Evolutionary conservation across 1,140 invertebrate species (phyloP).

Genomic region (Drosophila rhopaloa): DNA sequence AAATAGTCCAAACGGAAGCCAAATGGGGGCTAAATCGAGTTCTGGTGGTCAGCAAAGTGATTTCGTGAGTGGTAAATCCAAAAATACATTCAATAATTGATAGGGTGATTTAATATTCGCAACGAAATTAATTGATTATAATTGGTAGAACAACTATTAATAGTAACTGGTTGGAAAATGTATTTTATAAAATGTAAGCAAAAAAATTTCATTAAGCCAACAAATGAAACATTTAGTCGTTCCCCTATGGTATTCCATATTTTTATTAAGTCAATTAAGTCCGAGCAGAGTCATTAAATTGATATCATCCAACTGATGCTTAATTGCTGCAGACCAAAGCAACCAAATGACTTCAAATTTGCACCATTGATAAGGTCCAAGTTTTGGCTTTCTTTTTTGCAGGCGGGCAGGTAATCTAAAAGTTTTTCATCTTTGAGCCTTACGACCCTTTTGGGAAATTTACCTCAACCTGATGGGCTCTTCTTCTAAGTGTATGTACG

Average conservation of each 20-base stretch:
- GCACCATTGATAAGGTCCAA: slow-evolving; percentile 33
- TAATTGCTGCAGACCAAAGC: slow-evolving; percentile 23
- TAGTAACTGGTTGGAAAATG: too few relatives aligned
- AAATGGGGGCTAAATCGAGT: slow-evolving; percentile 28
- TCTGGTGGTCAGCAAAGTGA: slow-evolving; percentile 38
- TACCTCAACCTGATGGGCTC: slow-evolving; percentile 22
- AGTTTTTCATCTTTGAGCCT: slow-evolving; percentile 60
- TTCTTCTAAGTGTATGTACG: slow-evolving; percentile 3
- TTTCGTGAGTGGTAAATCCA: slow-evolving; percentile 26
- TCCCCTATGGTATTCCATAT: too few relatives aligned
- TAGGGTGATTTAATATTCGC: slow-evolving; percentile 3
- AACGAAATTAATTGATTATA: slow-evolving; percentile 6
- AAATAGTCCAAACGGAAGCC: slow-evolving; percentile 25
- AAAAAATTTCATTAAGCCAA: too few relatives aligned
- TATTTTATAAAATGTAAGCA: too few relatives aligned
- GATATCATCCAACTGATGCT: slow-evolving; percentile 38
- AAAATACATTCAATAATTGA: slow-evolving; percentile 18
- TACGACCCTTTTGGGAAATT: slow-evolving; percentile 57
- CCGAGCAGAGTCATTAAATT: slow-evolving; percentile 23
- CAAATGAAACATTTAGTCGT: too few relatives aligned
- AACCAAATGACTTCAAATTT: slow-evolving; percentile 32
- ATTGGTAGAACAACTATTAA: background rate
- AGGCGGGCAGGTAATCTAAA: slow-evolving; percentile 46
- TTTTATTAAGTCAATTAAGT: slow-evolving; percentile 4
- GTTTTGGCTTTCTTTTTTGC: background rate